Percentiles rank a stretch among this genome's conserved stretches.
Evolutionary conservation across 1,140 invertebrate genomes (phyloP).

Genomic region (Dreissena polymorpha): DNA sequence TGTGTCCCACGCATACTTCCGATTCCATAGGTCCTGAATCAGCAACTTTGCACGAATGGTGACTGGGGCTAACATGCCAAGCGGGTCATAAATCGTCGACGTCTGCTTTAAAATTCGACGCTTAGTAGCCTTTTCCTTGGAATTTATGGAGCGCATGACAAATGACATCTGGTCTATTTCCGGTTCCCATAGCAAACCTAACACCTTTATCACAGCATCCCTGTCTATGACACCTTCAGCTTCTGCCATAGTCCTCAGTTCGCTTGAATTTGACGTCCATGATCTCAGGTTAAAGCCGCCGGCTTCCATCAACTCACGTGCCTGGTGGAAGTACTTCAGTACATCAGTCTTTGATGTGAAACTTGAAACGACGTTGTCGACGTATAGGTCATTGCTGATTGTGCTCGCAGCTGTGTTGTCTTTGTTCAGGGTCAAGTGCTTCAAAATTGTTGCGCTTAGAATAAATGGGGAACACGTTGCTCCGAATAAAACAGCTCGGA

Average conservation of each 20-base stretch:
- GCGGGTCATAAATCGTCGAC: constrained; percentile 11
- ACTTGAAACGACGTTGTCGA: constrained; percentile 29
- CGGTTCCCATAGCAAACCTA: constrained; percentile 8
- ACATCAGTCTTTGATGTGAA: constrained; percentile 1
- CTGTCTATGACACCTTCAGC: not conserved
- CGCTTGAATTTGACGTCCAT: constrained; percentile 9
- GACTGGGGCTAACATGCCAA: not conserved
- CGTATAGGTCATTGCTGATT: constrained; percentile 16
- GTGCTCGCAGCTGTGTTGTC: not conserved
- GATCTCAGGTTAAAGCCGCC: constrained; percentile 11
- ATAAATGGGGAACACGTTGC: constrained; percentile 22
- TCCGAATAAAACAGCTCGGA: constrained; percentile 4
- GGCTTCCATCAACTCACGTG: constrained; percentile 1
- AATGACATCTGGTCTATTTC: constrained; percentile 10
- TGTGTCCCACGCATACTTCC: constrained; percentile 2
- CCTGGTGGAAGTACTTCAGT: constrained; percentile 1
- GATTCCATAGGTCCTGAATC: constrained; percentile 14
- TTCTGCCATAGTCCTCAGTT: not conserved
- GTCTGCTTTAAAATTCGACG: not conserved
- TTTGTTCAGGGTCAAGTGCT: not conserved
- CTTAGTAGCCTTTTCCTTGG: not conserved
- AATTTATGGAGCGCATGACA: not conserved
- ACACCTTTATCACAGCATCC: not conserved
- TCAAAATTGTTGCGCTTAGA: constrained; percentile 14
- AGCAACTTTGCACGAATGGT: constrained; percentile 11